phyloP scores from a whole-genome alignment of 2,113 vertebrate species.

The Tamias sibiricus region DNA sequence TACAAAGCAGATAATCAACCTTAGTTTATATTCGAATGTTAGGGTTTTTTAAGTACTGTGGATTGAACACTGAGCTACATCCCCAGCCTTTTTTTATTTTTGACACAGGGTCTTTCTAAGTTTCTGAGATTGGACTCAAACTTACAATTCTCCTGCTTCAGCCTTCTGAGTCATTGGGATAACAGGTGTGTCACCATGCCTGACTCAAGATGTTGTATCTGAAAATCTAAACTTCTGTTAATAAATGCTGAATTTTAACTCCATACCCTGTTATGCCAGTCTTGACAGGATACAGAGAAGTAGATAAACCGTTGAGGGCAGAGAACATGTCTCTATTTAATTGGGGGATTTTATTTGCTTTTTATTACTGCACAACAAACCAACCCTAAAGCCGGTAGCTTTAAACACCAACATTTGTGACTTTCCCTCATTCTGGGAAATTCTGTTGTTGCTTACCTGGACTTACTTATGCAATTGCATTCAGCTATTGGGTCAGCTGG shows the following conservation, averaged over 20 bases:
- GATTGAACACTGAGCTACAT: too few species aligned
- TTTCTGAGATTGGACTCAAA: too few species aligned
- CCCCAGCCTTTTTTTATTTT: too few species aligned
- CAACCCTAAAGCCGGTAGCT: neutral
- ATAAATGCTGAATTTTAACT: neutral
- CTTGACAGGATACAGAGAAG: neutral
- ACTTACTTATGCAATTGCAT: neutral
- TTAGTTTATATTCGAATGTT: slow-evolving; percentile 26
- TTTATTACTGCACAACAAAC: neutral
- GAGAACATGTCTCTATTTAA: neutral
- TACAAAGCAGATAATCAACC: neutral
- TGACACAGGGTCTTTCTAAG: too few species aligned
- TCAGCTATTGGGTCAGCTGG: neutral
- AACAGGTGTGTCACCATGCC: too few species aligned
- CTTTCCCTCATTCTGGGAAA: neutral
- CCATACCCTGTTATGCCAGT: neutral
- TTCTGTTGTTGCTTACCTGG: neutral
- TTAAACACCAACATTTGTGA: neutral
- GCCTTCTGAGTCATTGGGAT: too few species aligned
- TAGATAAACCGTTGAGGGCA: neutral
- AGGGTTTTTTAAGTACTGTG: neutral
- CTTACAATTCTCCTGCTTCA: too few species aligned
- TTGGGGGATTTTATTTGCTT: neutral
- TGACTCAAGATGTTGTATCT: too few species aligned
- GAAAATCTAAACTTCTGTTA: neutral